phyloP scores from a whole-genome alignment of 1,140 invertebrate species.

The Hyles euphorbiae region DNA sequence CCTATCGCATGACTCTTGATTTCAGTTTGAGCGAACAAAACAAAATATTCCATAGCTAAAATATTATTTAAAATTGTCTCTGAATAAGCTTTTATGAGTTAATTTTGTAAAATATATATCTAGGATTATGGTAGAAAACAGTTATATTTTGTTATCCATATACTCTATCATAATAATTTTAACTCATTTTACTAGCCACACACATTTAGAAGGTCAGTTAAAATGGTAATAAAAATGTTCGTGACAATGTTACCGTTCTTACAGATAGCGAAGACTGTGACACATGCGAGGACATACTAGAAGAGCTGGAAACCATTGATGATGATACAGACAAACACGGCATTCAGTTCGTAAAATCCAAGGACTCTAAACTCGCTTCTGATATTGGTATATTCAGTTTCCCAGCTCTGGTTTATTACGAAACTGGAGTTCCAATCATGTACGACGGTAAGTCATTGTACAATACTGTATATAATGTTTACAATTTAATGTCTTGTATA shows the following conservation, averaged over 20 bases:
- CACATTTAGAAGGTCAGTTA: no score
- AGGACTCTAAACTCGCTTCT: slow-evolving; percentile 90
- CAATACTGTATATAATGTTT: neutral
- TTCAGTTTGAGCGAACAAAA: no score
- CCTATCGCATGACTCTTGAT: no score
- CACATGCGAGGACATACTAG: slow-evolving; percentile 87
- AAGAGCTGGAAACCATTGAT: slow-evolving; percentile 95
- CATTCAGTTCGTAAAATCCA: slow-evolving; percentile 96
- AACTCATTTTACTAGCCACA: no score
- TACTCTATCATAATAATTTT: no score
- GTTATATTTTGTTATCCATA: no score
- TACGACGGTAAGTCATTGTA: slow-evolving; percentile 87
- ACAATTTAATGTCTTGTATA: neutral
- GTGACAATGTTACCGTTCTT: slow-evolving; percentile 13
- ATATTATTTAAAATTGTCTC: no score
- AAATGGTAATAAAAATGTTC: no score
- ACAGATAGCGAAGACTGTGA: slow-evolving; percentile 90
- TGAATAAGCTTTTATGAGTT: no score
- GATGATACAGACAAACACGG: slow-evolving; percentile 94
- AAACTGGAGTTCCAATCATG: slow-evolving; percentile 94
- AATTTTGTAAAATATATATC: no score
- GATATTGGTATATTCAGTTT: slow-evolving; percentile 94
- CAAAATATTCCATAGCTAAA: no score
- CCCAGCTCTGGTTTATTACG: slow-evolving; percentile 93
- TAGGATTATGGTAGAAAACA: no score